Evolutionary conservation across 2,113 vertebrate genomes (phyloP), one percentile per base, ranked within the genome.

Genomic region (Chroicocephalus ridibundus): DNA sequence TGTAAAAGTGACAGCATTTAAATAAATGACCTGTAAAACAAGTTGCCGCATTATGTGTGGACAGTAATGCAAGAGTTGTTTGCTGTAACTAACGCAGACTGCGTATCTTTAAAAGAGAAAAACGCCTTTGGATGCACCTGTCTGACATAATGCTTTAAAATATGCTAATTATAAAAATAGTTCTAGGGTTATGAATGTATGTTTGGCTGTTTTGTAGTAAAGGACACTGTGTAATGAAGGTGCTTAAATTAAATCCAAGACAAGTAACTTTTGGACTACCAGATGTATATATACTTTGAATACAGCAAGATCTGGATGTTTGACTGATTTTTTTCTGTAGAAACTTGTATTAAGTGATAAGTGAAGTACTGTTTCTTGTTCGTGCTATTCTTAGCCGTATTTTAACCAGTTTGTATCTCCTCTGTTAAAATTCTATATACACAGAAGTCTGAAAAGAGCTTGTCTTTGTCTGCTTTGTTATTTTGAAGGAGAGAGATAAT

Each of bases 181-280:
- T 96, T 97, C 61, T 96, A 97, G 97, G 71, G 90, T 97, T 96
- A 96, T 94, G 97, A 97, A 98, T 97, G 96, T 98, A 96, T 95
- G 97, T 97, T 96, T 92, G 96, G 94, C 94, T 97, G 95, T 97
- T 96, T 96, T 96, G 97, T 98, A 98, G 98, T 98, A 96, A 97
- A 93, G 86, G 96, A 97, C 96, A 96, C 98, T 98, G 97, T 98
- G 90, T 97, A 97, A 96, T 44, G 75, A 96, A 97, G 98, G 98
- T 98, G 98, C 97, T 98, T 97, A 97, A 98, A 93, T 94, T 98
- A 97, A 97, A 97, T 90, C 95, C 92, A 81, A 97, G 96, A 94
- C 32, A n/a, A 93, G 82, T 97, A 84, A 94, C 93, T 97, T 98
- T 91, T 94, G 96, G 97, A 92, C 94, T 95, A 55, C 76, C 96